These are phyloP conservation scores for Oryzias woworae DNA, from an alignment of 2,113 vertebrate species.

Conservation along the genomic window DNA sequence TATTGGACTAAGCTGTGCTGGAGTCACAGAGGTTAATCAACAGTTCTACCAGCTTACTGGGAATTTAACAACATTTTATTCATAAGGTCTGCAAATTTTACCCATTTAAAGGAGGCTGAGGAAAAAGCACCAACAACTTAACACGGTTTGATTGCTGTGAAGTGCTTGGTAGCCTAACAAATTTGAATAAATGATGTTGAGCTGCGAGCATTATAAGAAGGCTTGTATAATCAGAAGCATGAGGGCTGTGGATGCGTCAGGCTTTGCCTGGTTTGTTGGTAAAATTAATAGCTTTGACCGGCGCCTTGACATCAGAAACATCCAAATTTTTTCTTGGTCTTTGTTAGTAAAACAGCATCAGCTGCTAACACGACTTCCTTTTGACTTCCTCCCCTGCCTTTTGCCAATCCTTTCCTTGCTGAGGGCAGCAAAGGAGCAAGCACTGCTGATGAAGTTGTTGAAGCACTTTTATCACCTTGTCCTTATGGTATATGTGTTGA, in stretches of 20 bases:
- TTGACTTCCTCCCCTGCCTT: constrained; percentile 2
- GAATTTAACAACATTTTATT: constrained; percentile 26
- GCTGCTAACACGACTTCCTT: constrained; percentile 31
- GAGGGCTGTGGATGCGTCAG: constrained; percentile 5
- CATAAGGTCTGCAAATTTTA: constrained; percentile 9
- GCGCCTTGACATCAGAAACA: constrained; percentile 18
- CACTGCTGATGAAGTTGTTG: constrained; percentile 17
- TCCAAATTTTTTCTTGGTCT: constrained; percentile 39
- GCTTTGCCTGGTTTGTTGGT: constrained; percentile 30
- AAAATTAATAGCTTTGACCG: constrained; percentile 54
- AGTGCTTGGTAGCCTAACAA: background rate
- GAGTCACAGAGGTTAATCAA: constrained; percentile 24
- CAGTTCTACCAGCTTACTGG: constrained; percentile 35
- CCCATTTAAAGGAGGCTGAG: constrained; percentile 16
- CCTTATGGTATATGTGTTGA: constrained; percentile 10
- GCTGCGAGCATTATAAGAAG: constrained; percentile 16
- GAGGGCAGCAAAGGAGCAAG: constrained; percentile 31
- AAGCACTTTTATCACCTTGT: constrained; percentile 9
- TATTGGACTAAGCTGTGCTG: background rate
- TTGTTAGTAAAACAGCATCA: constrained; percentile 18
- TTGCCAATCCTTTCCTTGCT: constrained; percentile 6
- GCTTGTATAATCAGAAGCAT: constrained; percentile 10
- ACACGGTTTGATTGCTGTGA: constrained; percentile 3
- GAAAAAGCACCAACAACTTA: constrained; percentile 3
- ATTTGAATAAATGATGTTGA: constrained; percentile 28